A percentile compares a stretch with the other conserved stretches of the same genome.
These are phyloP conservation scores for Gerris buenoi DNA, from an alignment of 1,140 invertebrate species.

Conservation along the genomic window DNA sequence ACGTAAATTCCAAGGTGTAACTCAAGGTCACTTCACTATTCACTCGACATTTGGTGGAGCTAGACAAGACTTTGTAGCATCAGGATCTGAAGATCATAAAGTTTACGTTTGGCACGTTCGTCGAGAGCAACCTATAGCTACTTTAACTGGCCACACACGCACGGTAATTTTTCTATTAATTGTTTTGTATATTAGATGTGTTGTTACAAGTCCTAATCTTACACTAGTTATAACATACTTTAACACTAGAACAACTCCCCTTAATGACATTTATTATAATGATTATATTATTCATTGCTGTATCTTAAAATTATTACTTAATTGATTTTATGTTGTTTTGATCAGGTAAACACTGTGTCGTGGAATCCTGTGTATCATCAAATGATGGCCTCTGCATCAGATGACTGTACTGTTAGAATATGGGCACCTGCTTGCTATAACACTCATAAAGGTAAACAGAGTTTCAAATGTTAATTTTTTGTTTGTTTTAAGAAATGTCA, in stretches of 20 bases:
- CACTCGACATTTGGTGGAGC: constrained; percentile 94
- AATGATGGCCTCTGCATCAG: constrained; percentile 89
- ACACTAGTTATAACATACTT: no score
- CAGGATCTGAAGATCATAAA: constrained; percentile 87
- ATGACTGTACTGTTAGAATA: constrained; percentile 88
- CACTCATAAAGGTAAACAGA: constrained; percentile 1
- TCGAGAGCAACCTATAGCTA: constrained; percentile 75
- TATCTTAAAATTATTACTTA: no score
- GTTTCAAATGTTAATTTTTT: no score
- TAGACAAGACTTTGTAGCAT: constrained; percentile 95
- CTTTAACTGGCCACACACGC: constrained; percentile 41
- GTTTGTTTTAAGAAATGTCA: no score
- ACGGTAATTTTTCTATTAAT: no score
- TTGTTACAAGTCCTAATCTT: no score
- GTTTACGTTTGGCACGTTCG: constrained; percentile 92
- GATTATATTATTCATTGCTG: no score
- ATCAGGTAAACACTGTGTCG: constrained; percentile 90
- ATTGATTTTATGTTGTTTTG: no score
- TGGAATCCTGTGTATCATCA: constrained; percentile 93
- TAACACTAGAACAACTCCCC: no score
- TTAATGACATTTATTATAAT: no score
- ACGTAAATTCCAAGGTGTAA: constrained; percentile 86
- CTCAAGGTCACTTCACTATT: constrained; percentile 92
- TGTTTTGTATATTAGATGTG: no score
- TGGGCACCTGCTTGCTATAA: constrained; percentile 58